A percentile compares a stretch with the other conserved stretches of the same genome.
Conservation (phyloP, 2,113 vertebrate genomes). For the Jaculus jaculus region DNA sequence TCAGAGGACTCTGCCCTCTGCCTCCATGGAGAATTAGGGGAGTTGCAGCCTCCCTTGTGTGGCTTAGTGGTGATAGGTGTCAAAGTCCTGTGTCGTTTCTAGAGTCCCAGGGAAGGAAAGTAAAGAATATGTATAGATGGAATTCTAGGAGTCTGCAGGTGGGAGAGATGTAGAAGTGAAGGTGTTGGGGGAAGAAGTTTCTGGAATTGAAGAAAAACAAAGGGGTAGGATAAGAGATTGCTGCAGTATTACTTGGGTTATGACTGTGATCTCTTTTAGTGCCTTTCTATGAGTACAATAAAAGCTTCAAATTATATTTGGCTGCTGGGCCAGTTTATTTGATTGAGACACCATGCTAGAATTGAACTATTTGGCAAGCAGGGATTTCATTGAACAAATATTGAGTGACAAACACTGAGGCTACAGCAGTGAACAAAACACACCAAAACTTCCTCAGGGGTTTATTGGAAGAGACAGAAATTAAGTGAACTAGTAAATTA, state of each 20-base stretch:
- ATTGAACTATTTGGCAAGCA: neutral
- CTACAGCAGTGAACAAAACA: neutral
- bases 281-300: neutral
- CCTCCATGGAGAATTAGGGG: neutral
- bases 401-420: neutral
- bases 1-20: neutral
- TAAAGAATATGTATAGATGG: neutral
- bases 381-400: conserved; percentile 17
- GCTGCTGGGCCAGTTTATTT: neutral
- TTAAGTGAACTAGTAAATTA: neutral
- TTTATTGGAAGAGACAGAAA: neutral
- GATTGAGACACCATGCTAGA: neutral
- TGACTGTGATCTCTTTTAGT: neutral
- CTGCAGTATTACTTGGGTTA: neutral
- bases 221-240: neutral
- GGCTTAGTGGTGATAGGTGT: neutral
- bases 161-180: neutral
- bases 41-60: neutral
- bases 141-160: neutral
- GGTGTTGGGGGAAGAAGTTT: neutral
- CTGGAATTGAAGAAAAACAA: neutral
- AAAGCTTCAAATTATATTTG: conserved; percentile 29
- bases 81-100: neutral
- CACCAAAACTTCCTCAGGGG: neutral
- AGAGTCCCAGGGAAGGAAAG: neutral